These are phyloP conservation scores for Lasaia peninsularis DNA, from an alignment of 1,140 invertebrate genomes.

Conservation along the genomic window DNA sequence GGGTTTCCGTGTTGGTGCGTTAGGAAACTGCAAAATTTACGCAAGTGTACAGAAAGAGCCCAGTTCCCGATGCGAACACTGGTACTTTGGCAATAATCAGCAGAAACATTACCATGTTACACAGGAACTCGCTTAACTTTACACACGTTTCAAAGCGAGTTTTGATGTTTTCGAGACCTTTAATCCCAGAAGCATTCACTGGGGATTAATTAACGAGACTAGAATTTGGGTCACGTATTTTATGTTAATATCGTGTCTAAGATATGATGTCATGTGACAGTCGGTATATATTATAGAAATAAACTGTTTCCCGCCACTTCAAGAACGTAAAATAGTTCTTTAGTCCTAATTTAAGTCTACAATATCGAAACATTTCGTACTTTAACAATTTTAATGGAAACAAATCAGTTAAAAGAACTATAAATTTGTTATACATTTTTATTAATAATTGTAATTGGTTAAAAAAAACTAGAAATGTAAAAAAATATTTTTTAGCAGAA, in stretches of 20 bases:
- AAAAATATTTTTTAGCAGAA: too few species aligned
- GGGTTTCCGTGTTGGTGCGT: conserved; percentile 15
- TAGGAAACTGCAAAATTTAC: conserved; percentile 28
- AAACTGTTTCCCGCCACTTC: too few species aligned
- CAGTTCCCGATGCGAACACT: conserved; percentile 3
- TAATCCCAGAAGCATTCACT: conserved; percentile 27
- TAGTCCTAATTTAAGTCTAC: too few species aligned
- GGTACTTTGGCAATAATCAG: conserved; percentile 26
- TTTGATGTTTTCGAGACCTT: conserved; percentile 42
- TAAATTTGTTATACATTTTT: too few species aligned
- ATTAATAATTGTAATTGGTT: too few species aligned
- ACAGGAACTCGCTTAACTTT: conserved; percentile 38
- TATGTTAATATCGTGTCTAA: neutral
- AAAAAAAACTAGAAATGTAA: too few species aligned
- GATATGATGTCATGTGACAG: neutral
- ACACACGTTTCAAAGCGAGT: conserved; percentile 32
- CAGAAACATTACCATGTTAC: conserved; percentile 27
- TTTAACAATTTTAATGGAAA: too few species aligned
- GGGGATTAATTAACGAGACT: conserved; percentile 16
- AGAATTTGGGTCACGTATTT: conserved; percentile 19
- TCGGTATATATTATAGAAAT: too few species aligned
- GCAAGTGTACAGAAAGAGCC: conserved; percentile 15
- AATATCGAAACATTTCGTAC: too few species aligned
- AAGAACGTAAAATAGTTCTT: too few species aligned
- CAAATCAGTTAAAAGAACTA: too few species aligned